These are phyloP conservation scores for Cryptophagus acutangulus DNA, from an alignment of 2,888 invertebrate genomes.

Conservation along the genomic window DNA sequence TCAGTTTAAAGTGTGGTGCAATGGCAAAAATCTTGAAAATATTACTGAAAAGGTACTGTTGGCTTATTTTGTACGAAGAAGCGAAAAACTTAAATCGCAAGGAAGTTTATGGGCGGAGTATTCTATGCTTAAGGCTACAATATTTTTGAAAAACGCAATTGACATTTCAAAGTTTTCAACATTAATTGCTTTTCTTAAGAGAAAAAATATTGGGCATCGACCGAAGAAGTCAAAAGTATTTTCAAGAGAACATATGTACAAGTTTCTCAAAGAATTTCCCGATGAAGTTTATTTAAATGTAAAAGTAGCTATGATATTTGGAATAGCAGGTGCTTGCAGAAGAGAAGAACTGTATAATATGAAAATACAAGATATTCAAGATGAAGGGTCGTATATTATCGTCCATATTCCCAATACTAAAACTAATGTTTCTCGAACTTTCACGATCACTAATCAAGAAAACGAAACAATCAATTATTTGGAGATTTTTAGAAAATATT, in stretches of 20 bases:
- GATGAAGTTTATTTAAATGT: slow-evolving; percentile 7
- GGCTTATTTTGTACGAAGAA: slow-evolving; percentile 17
- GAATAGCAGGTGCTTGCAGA: slow-evolving; percentile 2
- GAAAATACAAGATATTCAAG: slow-evolving; percentile 1
- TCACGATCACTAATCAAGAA: not conserved
- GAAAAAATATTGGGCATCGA: slow-evolving; percentile 9
- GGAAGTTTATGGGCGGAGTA: slow-evolving; percentile 20
- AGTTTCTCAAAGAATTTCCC: slow-evolving; percentile 11
- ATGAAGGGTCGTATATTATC: not conserved
- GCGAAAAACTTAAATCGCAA: slow-evolving; percentile 15
- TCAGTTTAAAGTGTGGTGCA: slow-evolving; percentile 12
- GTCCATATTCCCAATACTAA: slow-evolving; percentile 1
- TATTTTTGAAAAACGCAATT: slow-evolving; percentile 25
- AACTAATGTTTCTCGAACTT: not conserved
- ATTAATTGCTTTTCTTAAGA: slow-evolving; percentile 12
- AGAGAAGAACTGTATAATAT: not conserved
- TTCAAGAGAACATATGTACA: slow-evolving; percentile 10
- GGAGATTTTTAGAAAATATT: too few species aligned
- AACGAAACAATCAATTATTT: not conserved
- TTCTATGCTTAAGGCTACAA: slow-evolving; percentile 18
- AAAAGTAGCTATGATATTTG: not conserved
- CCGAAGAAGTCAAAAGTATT: slow-evolving; percentile 11
- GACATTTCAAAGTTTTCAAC: too few species aligned
- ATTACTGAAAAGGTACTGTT: slow-evolving; percentile 14
- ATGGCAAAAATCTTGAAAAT: slow-evolving; percentile 12